Evolutionary conservation across 2,797 vertebrate genomes (phyloP).

Genomic region (Dallia pectoralis): DNA sequence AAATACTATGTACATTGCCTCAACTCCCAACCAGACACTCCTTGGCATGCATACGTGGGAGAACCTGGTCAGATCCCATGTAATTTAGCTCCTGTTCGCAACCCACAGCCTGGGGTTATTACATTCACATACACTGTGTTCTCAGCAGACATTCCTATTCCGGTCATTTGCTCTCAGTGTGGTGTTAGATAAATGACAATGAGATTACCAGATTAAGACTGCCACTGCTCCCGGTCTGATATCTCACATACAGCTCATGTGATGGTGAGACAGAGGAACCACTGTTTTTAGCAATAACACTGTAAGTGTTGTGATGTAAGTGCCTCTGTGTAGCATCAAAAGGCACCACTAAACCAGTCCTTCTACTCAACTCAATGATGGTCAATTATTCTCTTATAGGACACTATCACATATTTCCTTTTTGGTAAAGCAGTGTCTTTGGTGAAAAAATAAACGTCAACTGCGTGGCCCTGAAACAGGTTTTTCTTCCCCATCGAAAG

Average conservation of each 20-base stretch:
- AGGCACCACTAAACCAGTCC: not conserved
- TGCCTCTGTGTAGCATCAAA: not conserved
- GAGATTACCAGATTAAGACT: not conserved
- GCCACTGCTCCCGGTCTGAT: constrained; percentile 12
- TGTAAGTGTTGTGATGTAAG: not conserved
- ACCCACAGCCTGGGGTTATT: not conserved
- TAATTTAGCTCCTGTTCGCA: constrained; percentile 6
- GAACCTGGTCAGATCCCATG: not conserved
- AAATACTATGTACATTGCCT: constrained; percentile 9
- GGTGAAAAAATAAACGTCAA: not conserved
- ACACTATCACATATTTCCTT: not conserved
- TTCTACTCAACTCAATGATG: not conserved
- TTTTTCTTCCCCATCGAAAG: not conserved
- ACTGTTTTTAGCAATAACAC: not conserved
- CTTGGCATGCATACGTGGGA: constrained; percentile 2
- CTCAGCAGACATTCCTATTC: not conserved
- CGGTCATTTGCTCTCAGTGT: not conserved
- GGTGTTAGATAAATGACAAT: constrained; percentile 2
- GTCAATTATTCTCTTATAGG: not conserved
- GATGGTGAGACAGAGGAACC: not conserved
- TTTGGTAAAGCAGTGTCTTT: constrained; percentile 9
- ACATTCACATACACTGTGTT: constrained; percentile 6
- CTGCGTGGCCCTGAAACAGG: not conserved
- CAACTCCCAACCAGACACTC: constrained; percentile 3
- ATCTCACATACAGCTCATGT: not conserved